Evolutionary conservation across 64 coral and sea anemone genomes (phyloP).

Genomic region (Acropora tenuis): DNA sequence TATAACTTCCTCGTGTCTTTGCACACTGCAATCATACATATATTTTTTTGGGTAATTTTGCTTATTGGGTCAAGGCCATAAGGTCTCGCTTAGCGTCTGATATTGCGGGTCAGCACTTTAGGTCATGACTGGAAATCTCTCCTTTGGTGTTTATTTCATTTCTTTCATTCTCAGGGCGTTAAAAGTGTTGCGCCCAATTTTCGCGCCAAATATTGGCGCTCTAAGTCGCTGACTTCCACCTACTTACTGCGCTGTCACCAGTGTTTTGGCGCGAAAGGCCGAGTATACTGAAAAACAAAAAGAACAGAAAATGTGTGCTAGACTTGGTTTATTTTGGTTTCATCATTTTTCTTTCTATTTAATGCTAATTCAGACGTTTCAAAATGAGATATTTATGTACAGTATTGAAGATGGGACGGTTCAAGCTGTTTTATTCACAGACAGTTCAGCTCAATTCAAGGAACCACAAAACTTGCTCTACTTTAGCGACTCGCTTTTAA

Average conservation of each 20-base stretch:
- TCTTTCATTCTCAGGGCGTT: too few relatives aligned
- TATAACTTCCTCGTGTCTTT: too few relatives aligned
- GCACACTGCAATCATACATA: too few relatives aligned
- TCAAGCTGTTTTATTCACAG: slow-evolving; percentile 31
- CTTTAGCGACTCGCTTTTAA: neutral
- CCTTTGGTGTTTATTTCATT: too few relatives aligned
- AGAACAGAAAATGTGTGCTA: neutral
- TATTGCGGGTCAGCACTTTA: too few relatives aligned
- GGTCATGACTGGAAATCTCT: too few relatives aligned
- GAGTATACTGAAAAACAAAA: neutral
- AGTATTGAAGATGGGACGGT: neutral
- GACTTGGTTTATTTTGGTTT: neutral
- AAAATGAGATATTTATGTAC: slow-evolving; percentile 20
- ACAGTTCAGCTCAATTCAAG: slow-evolving; percentile 3
- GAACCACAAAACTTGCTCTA: slow-evolving; percentile 39
- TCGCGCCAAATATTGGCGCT: neutral
- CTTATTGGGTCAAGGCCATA: too few relatives aligned
- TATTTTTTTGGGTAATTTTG: too few relatives aligned
- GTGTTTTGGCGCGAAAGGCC: slow-evolving; percentile 11
- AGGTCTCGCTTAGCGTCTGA: too few relatives aligned
- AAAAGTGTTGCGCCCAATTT: neutral
- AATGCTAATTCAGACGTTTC: neutral
- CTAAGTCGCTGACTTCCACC: too few relatives aligned
- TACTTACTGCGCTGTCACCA: neutral
- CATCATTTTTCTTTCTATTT: neutral